Conservation (phyloP, 1,140 invertebrate species). For the Xylocopa sonorina region DNA sequence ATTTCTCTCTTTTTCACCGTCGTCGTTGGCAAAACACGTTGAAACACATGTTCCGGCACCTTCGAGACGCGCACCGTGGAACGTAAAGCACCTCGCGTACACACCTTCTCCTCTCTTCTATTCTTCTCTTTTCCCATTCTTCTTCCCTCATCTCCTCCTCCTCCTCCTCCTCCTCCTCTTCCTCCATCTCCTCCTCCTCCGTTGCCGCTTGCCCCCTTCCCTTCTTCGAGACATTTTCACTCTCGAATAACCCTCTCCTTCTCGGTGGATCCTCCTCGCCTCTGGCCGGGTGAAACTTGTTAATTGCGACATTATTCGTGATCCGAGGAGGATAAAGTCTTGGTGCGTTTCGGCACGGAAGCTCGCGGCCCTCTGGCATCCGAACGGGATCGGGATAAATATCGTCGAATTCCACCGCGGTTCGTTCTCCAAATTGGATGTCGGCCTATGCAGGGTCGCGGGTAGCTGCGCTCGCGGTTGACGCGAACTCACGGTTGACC, state of each 20-base stretch:
- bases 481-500: neutral
- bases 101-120: neutral
- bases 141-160: neutral
- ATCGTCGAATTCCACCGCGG: neutral
- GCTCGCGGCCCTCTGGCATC: neutral
- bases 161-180: neutral
- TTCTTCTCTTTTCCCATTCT: neutral
- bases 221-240: neutral
- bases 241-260: neutral
- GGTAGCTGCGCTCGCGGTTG: too few relatives aligned
- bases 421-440: neutral
- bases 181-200: neutral
- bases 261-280: too few relatives aligned
- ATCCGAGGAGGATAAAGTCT: slow-evolving; percentile 45
- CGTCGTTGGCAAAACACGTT: slow-evolving; percentile 55
- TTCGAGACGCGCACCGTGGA: slow-evolving; percentile 51
- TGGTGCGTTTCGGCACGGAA: slow-evolving; percentile 8
- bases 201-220: neutral
- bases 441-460: too few relatives aligned
- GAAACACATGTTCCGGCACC: slow-evolving; percentile 72
- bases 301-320: slow-evolving; percentile 35
- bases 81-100: slow-evolving; percentile 46
- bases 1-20: slow-evolving; percentile 42
- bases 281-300: neutral
- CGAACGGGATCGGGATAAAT: neutral